Base-by-base conservation (phyloP, 2,113 vertebrate species). In the Pyxicephalus adspersus region DNA sequence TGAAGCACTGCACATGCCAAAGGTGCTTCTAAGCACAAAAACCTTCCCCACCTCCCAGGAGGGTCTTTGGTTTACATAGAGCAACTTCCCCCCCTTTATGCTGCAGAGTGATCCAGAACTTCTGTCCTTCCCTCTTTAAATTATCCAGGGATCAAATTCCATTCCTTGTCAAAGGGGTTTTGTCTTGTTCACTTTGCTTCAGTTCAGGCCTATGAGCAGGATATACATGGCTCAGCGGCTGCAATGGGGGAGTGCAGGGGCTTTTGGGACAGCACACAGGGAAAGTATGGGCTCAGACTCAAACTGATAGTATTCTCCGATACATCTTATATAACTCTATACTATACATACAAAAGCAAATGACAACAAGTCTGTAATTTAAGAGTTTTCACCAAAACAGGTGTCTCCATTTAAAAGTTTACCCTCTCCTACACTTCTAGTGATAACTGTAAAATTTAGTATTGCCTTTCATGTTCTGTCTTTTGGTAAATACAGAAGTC, bases 71-170 rank as follows among this genome's bases (percentile, higher is more conserved):
- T 26, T 20, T 72, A 26, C 23, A 71, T 18, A 50, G 18, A 29
- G 51, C 2, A 28, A 54, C 5, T 38, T n/a, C 31, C 58, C 34
- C 9, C 31, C 26, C 50, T 50, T 28, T 29, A 54, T 64, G 50
- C 61, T 20, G 63, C 52, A 55, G 38, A 65, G 63, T 65, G 75
- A 55, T 66, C 45, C 54, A 51, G 76, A 70, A 70, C 19, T 34
- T 34, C 57, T 70, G 77, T 34, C 65, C 77, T 38, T 28, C 55
- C 77, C 77, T 70, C 77, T 60, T 58, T 70, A 67, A 80, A 80
- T 61, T 80, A 70, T 61, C 77, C 77, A 68, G 65, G 65, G 77
- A 80, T 80, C 77, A 80, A 67, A 80, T 80, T 80, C 77, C 77
- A 61, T 80, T 80, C 77, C 54, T 50, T 70, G 34, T 80, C 77